Evolutionary conservation across 2,797 vertebrate genomes (phyloP), one percentile per base, ranked within the genome.

Genomic region (Chrosomus eos): DNA sequence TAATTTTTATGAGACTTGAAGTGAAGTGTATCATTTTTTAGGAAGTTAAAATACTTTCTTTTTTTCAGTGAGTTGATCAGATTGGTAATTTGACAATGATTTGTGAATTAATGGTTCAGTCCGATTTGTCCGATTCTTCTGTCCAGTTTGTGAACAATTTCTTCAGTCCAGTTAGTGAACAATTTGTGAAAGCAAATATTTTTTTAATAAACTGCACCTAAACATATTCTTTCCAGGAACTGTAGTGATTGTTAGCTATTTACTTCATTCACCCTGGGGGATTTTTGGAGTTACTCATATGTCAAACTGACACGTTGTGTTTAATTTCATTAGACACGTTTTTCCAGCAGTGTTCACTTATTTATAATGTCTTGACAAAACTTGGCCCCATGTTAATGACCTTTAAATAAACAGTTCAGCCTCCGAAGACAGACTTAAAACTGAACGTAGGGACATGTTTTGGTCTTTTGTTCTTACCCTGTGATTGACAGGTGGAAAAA

Each of bases 401-500:
- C 78, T 82, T 89, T 89, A 88, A 89, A 88, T 89, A 71, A 89
- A 85, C 80, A 82, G 81, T 75, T 82, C 70, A 40, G 58, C 78
- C n/a, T 80, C 83, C 23, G 64, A 60, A 48, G 70, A 66, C 80
- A 70, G 82, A 85, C 81, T 80, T 78, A 86, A 87, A 45, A 31
- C 28, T 28, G 67, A 73, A 43, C 21, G 21, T 55, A 79, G 40
- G 48, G 64, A 74, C 4, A 19, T 67, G 58, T 71, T 40, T 55
- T 45, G 38, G 19, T 55, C 40, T 80, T 90, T 88, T 91, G 85
- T 88, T 89, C 26, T 74, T 33, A 73, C 70, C 83, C 62, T 86
- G 80, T 88, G 86, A 89, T 88, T 89, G 92, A 92, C 91, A 89
- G 90, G 90, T 90, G 77, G 71, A 76, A 89, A 91, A 88, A 93